These are phyloP conservation scores for Stigmatopora argus DNA, from an alignment of 2,113 vertebrate genomes.

Conservation along the genomic window DNA sequence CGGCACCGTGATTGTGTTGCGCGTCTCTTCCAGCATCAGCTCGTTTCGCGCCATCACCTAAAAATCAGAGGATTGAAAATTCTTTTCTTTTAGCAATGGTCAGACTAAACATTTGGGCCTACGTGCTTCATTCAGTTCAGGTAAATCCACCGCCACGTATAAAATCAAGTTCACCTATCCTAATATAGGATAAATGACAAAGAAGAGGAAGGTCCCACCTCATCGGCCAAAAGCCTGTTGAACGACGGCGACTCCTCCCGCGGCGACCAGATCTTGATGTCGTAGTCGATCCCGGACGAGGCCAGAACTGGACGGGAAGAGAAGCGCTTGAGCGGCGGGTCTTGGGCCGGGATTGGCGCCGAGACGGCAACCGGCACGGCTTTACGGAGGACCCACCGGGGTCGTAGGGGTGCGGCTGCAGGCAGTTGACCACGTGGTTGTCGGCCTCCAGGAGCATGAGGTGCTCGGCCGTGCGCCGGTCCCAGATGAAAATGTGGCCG, in stretches of 20 bases:
- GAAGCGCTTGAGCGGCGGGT: not conserved
- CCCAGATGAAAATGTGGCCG: constrained; percentile 98
- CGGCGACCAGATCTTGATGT: constrained; percentile 98
- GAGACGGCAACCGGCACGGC: not conserved
- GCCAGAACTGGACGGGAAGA: constrained; percentile 82
- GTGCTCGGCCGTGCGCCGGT: constrained; percentile 90
- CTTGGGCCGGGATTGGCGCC: not conserved
- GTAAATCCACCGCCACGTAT: no score
- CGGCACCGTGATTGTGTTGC: constrained; percentile 97
- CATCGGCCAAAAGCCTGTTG: constrained; percentile 91
- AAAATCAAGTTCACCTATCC: no score
- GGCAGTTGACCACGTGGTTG: constrained; percentile 98
- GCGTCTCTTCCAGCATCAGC: constrained; percentile 94
- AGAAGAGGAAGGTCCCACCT: constrained; percentile 73
- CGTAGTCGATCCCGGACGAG: constrained; percentile 97
- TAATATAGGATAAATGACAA: no score
- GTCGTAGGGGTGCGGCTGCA: constrained; percentile 95
- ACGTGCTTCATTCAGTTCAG: no score
- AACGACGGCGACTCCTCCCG: constrained; percentile 87
- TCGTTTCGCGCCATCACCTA: constrained; percentile 97
- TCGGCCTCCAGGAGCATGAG: constrained; percentile 97
- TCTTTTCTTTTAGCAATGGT: no score
- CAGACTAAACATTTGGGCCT: no score
- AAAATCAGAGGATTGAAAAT: no score
- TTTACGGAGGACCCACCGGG: constrained; percentile 86